Percentiles rank a stretch among this genome's conserved stretches.
These are phyloP conservation scores for Drosophila dunni DNA, from an alignment of 1,140 invertebrate species.

Conservation along the genomic window DNA sequence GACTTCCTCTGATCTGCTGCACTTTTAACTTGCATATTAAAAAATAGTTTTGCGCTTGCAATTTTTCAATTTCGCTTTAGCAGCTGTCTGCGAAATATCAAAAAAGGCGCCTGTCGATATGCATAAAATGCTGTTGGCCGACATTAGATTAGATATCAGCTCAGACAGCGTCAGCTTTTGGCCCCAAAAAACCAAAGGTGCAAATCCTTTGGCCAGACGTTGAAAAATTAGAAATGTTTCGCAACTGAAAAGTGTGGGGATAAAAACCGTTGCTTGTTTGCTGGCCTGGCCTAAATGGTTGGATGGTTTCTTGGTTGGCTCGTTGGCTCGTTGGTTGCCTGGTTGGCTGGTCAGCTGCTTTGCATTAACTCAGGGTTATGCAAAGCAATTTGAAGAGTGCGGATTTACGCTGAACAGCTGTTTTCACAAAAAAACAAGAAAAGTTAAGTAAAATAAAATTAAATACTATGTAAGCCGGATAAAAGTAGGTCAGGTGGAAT, in stretches of 20 bases:
- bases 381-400: constrained; percentile 32
- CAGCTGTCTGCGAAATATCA: constrained; percentile 77
- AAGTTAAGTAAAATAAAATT: background rate
- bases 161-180: constrained; percentile 55
- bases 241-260: constrained; percentile 37
- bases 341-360: constrained; percentile 66
- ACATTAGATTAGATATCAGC: constrained; percentile 77
- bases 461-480: constrained; percentile 22
- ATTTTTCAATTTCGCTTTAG: constrained; percentile 40
- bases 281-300: constrained; percentile 15
- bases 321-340: constrained; percentile 20
- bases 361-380: constrained; percentile 64
- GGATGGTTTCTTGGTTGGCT: constrained; percentile 16
- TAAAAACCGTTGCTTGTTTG: constrained; percentile 39
- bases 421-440: constrained; percentile 13
- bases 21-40: constrained; percentile 72
- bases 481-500: constrained; percentile 45
- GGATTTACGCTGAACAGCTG: constrained; percentile 48
- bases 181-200: constrained; percentile 32
- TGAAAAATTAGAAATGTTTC: constrained; percentile 79
- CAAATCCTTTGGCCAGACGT: constrained; percentile 61
- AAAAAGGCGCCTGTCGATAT: constrained; percentile 68
- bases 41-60: constrained; percentile 65
- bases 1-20: constrained; percentile 7
- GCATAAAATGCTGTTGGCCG: constrained; percentile 74